Evolutionary conservation across 2,888 invertebrate species (phyloP).

Genomic region (Chrysodeixis includens): DNA sequence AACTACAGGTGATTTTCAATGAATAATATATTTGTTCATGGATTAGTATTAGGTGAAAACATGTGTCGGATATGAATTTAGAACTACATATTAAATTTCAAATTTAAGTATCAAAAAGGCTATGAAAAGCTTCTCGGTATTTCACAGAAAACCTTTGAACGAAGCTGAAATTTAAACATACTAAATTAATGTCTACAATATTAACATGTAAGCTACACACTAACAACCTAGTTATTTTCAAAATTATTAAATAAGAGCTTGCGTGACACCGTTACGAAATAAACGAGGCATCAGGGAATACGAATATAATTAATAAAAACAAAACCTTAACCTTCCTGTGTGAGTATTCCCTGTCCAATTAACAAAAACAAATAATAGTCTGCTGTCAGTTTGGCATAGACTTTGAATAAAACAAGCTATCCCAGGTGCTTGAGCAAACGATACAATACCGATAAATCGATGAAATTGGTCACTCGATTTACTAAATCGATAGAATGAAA

Average conservation of each 20-base stretch:
- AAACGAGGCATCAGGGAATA: background rate
- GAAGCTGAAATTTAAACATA: background rate
- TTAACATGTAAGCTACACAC: background rate
- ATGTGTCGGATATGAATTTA: too few species aligned
- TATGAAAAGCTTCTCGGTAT: background rate
- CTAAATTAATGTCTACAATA: background rate
- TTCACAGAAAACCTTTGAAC: background rate
- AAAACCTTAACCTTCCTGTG: slow-evolving; percentile 1
- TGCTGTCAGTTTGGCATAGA: slow-evolving; percentile 6
- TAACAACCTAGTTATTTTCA: background rate
- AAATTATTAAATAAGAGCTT: background rate
- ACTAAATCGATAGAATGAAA: background rate
- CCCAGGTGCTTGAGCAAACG: slow-evolving; percentile 31
- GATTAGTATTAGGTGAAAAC: too few species aligned
- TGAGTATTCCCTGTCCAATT: background rate
- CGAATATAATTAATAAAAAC: background rate
- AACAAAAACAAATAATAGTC: slow-evolving; percentile 3
- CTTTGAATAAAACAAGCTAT: slow-evolving; percentile 38
- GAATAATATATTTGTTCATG: background rate
- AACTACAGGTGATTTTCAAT: background rate
- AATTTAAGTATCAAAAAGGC: too few species aligned
- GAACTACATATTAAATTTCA: too few species aligned
- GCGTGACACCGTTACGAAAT: background rate
- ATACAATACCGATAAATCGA: slow-evolving; percentile 26
- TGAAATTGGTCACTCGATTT: background rate